A percentile compares a stretch with the other conserved stretches of the same genome.
Conservation (phyloP, 2,113 vertebrate species). For the Clinocottus analis region DNA sequence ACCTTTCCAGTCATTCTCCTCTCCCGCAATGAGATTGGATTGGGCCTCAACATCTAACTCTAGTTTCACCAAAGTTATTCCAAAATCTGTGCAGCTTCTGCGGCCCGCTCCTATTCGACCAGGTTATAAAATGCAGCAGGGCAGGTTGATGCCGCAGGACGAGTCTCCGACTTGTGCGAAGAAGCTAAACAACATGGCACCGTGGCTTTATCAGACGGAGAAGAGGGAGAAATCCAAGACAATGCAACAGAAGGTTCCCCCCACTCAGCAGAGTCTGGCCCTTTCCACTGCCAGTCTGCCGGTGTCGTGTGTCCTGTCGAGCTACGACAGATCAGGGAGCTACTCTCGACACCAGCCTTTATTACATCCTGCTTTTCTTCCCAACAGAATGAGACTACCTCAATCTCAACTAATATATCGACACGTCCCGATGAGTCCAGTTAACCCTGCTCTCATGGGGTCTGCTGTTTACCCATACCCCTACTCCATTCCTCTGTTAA, state of each 20-base stretch:
- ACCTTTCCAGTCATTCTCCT: constrained; percentile 25
- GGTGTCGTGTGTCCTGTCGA: constrained; percentile 52
- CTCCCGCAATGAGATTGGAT: constrained; percentile 41
- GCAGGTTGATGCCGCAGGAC: constrained; percentile 47
- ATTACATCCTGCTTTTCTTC: constrained; percentile 56
- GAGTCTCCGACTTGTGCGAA: constrained; percentile 54
- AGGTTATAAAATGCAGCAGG: constrained; percentile 57
- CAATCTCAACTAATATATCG: constrained; percentile 73
- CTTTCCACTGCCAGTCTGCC: constrained; percentile 53
- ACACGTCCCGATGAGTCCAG: constrained; percentile 59
- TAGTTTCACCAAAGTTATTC: constrained; percentile 80
- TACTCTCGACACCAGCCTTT: constrained; percentile 61
- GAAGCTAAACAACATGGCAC: constrained; percentile 52
- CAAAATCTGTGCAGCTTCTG: constrained; percentile 69
- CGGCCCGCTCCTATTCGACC: constrained; percentile 72
- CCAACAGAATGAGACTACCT: constrained; percentile 74
- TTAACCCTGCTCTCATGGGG: constrained; percentile 66
- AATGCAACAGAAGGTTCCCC: constrained; percentile 65
- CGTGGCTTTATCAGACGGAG: constrained; percentile 66
- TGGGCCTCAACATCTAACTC: constrained; percentile 71
- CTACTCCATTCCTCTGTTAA: constrained; percentile 72
- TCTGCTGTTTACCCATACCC: constrained; percentile 72
- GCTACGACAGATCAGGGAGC: constrained; percentile 67
- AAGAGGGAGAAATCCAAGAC: constrained; percentile 78
- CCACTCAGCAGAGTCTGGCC: constrained; percentile 67